Conservation (phyloP, 2,888 invertebrate species). For the Ligdia adustata region DNA sequence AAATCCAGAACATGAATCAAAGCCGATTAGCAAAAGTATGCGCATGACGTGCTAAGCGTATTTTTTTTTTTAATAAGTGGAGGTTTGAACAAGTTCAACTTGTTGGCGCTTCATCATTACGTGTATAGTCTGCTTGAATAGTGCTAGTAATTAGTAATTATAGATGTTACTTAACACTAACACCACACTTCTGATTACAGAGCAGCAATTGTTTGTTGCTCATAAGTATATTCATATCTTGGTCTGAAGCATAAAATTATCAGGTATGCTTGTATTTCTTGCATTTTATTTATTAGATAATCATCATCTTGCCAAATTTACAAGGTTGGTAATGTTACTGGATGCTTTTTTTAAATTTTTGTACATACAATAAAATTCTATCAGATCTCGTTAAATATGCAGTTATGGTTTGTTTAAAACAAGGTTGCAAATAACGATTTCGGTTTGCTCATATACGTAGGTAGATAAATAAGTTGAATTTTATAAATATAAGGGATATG, state of each 20-base stretch:
- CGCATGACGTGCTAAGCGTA: slow-evolving; percentile 7
- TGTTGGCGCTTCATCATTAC: slow-evolving; percentile 32
- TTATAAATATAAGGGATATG: no score
- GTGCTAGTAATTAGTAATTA: slow-evolving; percentile 50
- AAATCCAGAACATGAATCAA: slow-evolving; percentile 4
- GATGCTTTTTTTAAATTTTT: slow-evolving; percentile 31
- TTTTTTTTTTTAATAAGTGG: slow-evolving; percentile 1
- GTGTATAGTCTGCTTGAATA: slow-evolving; percentile 36
- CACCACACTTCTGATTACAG: neutral
- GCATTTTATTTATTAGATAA: no score
- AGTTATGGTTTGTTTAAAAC: neutral
- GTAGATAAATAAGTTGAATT: no score
- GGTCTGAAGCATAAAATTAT: no score
- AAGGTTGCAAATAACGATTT: no score
- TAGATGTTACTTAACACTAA: slow-evolving; percentile 50
- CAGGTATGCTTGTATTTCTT: no score
- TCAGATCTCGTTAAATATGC: neutral
- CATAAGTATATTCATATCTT: no score
- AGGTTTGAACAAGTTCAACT: slow-evolving; percentile 26
- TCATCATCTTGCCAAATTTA: neutral
- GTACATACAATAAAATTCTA: no score
- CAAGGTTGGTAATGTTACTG: neutral
- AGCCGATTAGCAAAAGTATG: slow-evolving; percentile 8
- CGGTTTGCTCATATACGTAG: no score
- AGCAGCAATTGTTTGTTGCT: no score